Evolutionary conservation across 1,140 invertebrate genomes (phyloP).

Genomic region (Drosophila lowei): DNA sequence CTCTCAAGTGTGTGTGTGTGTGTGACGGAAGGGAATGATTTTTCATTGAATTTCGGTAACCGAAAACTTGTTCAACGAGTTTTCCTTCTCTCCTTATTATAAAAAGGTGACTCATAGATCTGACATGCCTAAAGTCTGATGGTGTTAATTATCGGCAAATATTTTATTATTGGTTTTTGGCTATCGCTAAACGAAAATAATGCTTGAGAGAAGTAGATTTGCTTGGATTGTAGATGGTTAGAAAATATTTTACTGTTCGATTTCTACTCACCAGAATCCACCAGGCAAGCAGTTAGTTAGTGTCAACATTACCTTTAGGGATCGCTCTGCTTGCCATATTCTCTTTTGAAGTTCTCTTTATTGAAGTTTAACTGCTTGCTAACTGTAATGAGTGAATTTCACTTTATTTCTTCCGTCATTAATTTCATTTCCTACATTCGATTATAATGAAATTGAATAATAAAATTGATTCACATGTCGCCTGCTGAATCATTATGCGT

Average conservation of each 20-base stretch:
- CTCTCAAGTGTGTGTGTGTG: slow-evolving; percentile 1
- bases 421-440: too few species aligned
- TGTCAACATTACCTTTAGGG: too few species aligned
- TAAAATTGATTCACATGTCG: slow-evolving; percentile 25
- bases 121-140: slow-evolving; percentile 27
- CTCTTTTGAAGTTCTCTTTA: too few species aligned
- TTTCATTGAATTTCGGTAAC: slow-evolving; percentile 26
- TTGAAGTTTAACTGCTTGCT: neutral
- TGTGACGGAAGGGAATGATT: slow-evolving; percentile 11
- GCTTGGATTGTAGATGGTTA: too few species aligned
- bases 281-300: too few species aligned
- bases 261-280: too few species aligned
- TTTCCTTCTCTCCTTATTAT: slow-evolving; percentile 18
- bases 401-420: too few species aligned
- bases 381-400: neutral
- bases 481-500: slow-evolving; percentile 34
- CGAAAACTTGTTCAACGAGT: slow-evolving; percentile 39
- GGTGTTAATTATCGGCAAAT: slow-evolving; percentile 42
- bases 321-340: too few species aligned
- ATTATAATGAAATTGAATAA: slow-evolving; percentile 17
- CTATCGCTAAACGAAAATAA: slow-evolving; percentile 10
- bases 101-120: slow-evolving; percentile 27
- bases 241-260: too few species aligned
- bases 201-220: too few species aligned
- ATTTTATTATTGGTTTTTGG: slow-evolving; percentile 10